Evolutionary conservation across 2,888 invertebrate species (phyloP), one percentile per base, ranked within the genome.

Genomic region (Aphrophora alni): DNA sequence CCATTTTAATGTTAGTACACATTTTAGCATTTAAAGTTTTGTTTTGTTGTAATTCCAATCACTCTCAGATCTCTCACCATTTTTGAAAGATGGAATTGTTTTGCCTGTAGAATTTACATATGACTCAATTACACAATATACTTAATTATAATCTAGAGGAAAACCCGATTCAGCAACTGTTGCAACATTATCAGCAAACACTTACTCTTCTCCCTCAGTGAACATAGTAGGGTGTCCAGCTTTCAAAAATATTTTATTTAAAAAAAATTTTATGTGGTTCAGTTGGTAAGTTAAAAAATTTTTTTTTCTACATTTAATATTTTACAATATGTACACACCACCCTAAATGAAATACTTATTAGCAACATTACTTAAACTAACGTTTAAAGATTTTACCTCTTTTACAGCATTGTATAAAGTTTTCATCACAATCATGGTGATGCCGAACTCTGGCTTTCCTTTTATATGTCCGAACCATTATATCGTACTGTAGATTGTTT

Each of bases 11-110:
- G 44, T 80, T 80, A 75, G 75, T 25, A 75, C 51, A 33, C 21
- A 51, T 21, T 68, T 70, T 24, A 12, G 27, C 14, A 12, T 21
- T 75, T 44, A 80, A 38, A 70, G 38, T 27, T 21, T 69, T 72
- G 71, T 77, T 28, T 38, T 76, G 25, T 71, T 71, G 70, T 27
- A 38, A 71, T 72, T 38, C 81, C 81, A 81, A 33, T 77, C 81
- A 28, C 24, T 77, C 14, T 77, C 81, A 24, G 77, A 68, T 33
- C 33, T 33, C 5, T n/a, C 38, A 38, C 38, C 38, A 38, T 75
- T 33, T 17, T 27, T 21, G 38, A 38, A 38, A 12, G 33, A 21
- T 38, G 28, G 17, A 5, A 75, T 25, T 21, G 12, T 21, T 17
- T 38, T 28, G 38, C 38, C 75, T 38, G 38, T 33, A 21, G n/a